A percentile compares a stretch with the other conserved stretches of the same genome.
Evolutionary conservation across 1,140 invertebrate species (phyloP).

Genomic region (Campoletis sonorensis): DNA sequence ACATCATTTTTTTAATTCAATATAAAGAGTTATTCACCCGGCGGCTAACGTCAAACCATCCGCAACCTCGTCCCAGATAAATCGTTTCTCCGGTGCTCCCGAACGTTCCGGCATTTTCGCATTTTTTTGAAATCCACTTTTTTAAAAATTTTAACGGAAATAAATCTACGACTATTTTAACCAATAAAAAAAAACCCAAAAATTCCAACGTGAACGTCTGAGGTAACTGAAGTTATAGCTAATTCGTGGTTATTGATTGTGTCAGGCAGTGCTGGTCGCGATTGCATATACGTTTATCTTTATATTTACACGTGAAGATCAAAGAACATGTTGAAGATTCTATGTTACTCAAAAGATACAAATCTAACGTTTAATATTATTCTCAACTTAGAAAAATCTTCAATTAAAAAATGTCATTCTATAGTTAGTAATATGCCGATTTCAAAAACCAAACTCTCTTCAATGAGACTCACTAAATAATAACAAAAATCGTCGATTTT

Average conservation of each 20-base stretch:
- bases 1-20: background rate
- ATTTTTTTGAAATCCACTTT: constrained; percentile 15
- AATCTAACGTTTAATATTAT: too few species aligned
- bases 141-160: background rate
- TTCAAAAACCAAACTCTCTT: too few species aligned
- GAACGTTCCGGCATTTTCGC: constrained; percentile 37
- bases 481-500: too few species aligned
- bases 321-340: too few species aligned
- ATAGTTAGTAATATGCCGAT: too few species aligned
- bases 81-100: background rate
- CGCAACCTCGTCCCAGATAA: constrained; percentile 24
- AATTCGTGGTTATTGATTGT: constrained; percentile 54
- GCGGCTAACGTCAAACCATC: constrained; percentile 15
- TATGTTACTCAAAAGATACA: too few species aligned
- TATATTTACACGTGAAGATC: background rate
- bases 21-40: constrained; percentile 14
- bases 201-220: background rate
- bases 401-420: too few species aligned
- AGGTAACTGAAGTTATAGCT: constrained; percentile 51
- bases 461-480: too few species aligned
- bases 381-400: too few species aligned
- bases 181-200: background rate
- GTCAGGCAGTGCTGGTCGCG: constrained; percentile 44
- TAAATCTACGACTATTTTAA: background rate
- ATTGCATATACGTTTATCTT: constrained; percentile 5